Conservation (phyloP, 2,113 vertebrate species). For the Caranx ignobilis region DNA sequence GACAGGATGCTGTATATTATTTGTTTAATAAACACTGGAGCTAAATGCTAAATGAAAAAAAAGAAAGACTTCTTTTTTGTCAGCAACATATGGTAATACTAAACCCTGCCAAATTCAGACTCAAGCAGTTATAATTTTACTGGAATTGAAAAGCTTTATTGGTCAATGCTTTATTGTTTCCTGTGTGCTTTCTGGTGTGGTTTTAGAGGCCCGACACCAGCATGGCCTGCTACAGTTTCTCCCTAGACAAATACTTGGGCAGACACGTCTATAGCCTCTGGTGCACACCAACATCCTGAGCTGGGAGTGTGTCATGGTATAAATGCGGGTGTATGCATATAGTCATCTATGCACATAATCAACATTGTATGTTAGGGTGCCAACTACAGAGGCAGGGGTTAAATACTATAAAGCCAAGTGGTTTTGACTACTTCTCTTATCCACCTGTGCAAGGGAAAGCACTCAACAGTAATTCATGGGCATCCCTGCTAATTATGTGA, state of each 20-base stretch:
- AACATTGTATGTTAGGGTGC: neutral
- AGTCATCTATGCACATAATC: slow-evolving; percentile 5
- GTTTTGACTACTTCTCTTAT: slow-evolving; percentile 23
- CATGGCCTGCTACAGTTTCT: neutral
- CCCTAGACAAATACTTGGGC: slow-evolving; percentile 22
- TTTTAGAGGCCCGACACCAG: slow-evolving; percentile 20
- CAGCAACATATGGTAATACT: neutral
- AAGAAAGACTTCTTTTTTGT: neutral
- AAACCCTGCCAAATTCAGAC: slow-evolving; percentile 5
- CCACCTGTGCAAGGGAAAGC: slow-evolving; percentile 67
- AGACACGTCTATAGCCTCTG: slow-evolving; percentile 14
- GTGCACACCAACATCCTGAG: slow-evolving; percentile 12
- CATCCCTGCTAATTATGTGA: slow-evolving; percentile 71
- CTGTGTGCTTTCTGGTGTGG: slow-evolving; percentile 35
- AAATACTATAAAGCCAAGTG: slow-evolving; percentile 4
- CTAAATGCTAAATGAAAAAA: neutral
- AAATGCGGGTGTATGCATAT: neutral
- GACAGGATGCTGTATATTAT: neutral
- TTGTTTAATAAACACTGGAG: neutral
- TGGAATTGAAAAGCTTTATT: slow-evolving; percentile 30
- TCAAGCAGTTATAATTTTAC: slow-evolving; percentile 29
- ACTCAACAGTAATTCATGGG: slow-evolving; percentile 55
- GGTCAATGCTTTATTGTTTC: slow-evolving; percentile 33
- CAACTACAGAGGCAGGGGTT: slow-evolving; percentile 6
- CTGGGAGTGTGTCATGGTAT: neutral